Conservation (phyloP, 2,797 vertebrate species). For the Spinus olivaceus region DNA sequence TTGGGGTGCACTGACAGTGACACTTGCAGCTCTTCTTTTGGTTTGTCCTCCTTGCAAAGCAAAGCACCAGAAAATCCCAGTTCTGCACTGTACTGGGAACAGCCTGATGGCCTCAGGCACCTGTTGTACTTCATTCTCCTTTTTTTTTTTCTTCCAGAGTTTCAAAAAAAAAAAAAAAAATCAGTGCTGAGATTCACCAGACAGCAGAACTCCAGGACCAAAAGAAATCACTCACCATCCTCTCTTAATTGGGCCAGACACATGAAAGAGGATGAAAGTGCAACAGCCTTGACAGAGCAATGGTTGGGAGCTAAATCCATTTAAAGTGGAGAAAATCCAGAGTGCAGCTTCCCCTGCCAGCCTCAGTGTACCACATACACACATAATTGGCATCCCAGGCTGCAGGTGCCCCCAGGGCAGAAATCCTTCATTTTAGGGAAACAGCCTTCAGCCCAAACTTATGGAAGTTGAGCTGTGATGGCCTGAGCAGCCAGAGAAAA, state of each 20-base stretch:
- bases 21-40: background rate
- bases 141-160: background rate
- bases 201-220: background rate
- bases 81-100: background rate
- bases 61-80: background rate
- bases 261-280: background rate
- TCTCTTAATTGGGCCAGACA: background rate
- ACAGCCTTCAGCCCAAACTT: background rate
- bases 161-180: background rate
- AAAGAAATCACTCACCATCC: background rate
- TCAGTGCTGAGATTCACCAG: background rate
- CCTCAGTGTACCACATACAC: accelerated
- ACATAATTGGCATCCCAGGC: background rate
- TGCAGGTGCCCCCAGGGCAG: background rate
- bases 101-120: background rate
- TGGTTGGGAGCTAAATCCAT: background rate
- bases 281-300: background rate
- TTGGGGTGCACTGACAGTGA: background rate
- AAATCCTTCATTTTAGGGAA: background rate
- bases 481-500: background rate
- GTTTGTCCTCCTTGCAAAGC: background rate
- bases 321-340: background rate
- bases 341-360: background rate
- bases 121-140: background rate
- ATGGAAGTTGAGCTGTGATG: background rate